Evolutionary conservation across 35 echinoderm and acorn worm genomes (phyloP).

Genomic region (Hemicentrotus pulcherrimus): DNA sequence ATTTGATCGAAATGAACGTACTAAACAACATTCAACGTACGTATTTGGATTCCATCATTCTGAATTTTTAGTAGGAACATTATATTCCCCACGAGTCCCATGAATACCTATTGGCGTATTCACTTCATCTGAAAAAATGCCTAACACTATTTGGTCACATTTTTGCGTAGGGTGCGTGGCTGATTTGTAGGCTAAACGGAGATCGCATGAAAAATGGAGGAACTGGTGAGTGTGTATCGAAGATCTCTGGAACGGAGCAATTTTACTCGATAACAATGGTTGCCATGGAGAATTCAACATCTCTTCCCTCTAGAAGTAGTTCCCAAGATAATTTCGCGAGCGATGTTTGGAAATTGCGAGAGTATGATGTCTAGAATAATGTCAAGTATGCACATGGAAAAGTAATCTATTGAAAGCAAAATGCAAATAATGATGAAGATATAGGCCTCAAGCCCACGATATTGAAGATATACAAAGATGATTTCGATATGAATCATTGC

Average conservation of each 20-base stretch:
- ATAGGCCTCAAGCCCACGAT: no score
- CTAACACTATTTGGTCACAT: background rate
- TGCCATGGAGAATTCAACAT: background rate
- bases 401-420: background rate
- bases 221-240: background rate
- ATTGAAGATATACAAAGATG: no score
- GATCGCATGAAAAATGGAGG: background rate
- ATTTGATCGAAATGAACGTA: background rate
- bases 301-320: background rate
- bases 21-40: background rate
- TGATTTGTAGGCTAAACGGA: slow-evolving; percentile 17
- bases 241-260: background rate
- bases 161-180: background rate
- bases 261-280: background rate
- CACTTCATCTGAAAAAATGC: background rate
- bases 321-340: background rate
- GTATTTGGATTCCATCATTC: background rate
- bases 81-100: background rate
- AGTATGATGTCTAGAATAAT: background rate
- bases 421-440: no score
- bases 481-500: no score
- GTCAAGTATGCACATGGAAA: background rate
- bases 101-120: slow-evolving; percentile 9
- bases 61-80: background rate
- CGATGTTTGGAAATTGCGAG: background rate